Evolutionary conservation across 2,113 vertebrate species (phyloP).

Genomic region (Natator depressus): DNA sequence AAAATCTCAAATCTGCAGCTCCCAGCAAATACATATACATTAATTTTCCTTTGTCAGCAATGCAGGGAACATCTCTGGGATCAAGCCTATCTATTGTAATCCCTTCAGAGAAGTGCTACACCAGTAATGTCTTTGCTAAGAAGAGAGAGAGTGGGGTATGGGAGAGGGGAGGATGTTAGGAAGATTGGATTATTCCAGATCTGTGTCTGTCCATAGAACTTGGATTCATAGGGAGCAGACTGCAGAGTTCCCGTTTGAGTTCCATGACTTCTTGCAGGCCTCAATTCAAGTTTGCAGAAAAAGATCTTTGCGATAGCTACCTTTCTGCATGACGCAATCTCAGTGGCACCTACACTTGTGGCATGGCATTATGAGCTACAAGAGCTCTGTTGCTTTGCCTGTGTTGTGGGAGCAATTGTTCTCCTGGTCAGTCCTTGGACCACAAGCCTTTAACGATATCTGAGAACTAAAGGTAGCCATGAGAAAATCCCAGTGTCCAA

Average conservation of each 20-base stretch:
- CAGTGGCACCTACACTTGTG: background rate
- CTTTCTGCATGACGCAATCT: background rate
- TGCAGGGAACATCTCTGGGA: constrained; percentile 14
- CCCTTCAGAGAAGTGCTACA: constrained; percentile 13
- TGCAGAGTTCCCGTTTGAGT: background rate
- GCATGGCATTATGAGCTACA: background rate
- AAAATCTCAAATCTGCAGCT: constrained; percentile 26
- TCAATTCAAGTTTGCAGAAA: background rate
- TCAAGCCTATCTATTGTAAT: constrained; percentile 43
- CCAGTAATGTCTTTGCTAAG: constrained; percentile 6
- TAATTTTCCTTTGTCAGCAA: constrained; percentile 6
- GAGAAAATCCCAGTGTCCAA: background rate
- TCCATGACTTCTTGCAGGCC: background rate
- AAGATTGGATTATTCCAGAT: constrained; percentile 17
- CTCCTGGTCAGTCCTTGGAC: background rate
- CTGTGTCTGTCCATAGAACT: constrained; percentile 3
- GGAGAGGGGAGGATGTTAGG: background rate
- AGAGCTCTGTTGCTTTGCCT: background rate
- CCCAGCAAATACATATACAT: background rate
- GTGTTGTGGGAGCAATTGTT: background rate
- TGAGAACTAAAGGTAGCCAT: background rate
- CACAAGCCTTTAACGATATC: background rate
- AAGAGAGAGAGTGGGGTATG: background rate
- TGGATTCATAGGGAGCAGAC: background rate
- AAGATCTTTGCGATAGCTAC: background rate